phyloP scores from a whole-genome alignment of 92 coral and sea anemone species.

The Desmophyllum pertusum region DNA sequence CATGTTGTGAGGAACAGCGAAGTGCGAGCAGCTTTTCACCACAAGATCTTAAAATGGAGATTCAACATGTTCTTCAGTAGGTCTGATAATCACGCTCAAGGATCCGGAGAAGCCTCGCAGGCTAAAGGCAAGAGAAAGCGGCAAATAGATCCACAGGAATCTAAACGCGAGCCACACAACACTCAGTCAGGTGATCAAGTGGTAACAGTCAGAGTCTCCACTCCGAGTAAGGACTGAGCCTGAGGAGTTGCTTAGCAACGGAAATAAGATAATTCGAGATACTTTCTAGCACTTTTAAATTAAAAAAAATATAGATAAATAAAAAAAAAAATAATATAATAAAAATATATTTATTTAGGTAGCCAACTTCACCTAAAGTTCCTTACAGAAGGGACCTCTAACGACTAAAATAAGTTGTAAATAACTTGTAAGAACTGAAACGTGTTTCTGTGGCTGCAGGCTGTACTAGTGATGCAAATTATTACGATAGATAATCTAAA shows the following conservation, averaged over 20 bases:
- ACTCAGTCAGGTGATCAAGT: not conserved
- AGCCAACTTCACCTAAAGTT: no score
- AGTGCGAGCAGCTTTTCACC: conserved; percentile 47
- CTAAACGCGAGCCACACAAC: not conserved
- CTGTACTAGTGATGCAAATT: no score
- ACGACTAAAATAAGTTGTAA: no score
- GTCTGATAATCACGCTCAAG: conserved; percentile 8
- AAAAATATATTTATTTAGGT: no score
- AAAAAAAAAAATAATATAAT: no score
- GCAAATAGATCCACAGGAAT: not conserved
- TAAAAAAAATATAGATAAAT: no score
- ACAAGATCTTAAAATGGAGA: conserved; percentile 34
- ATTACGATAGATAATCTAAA: no score
- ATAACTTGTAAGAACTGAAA: no score
- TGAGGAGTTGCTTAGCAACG: not conserved
- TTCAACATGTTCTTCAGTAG: conserved; percentile 6
- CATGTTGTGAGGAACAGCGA: conserved; percentile 67
- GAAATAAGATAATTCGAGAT: no score
- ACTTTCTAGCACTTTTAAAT: no score
- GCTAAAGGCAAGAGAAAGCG: not conserved
- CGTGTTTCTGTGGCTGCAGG: no score
- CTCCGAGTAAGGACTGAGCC: not conserved
- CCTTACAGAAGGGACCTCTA: no score
- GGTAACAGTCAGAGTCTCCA: not conserved
- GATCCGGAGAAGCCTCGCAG: not conserved